Conservation (phyloP, 2,797 vertebrate genomes). For the Muscicapa comitata region DNA sequence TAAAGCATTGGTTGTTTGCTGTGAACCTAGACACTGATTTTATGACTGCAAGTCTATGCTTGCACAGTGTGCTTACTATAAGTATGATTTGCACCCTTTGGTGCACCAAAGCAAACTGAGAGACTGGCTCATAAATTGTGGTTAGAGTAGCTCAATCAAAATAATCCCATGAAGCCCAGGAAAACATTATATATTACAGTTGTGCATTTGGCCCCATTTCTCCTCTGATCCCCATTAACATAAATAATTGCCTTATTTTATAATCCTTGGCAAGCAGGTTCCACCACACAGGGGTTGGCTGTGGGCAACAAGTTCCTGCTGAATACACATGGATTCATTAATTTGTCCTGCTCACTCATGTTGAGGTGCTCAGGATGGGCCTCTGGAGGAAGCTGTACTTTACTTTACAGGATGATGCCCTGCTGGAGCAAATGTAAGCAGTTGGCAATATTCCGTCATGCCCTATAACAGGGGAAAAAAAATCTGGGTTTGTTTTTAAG, state of each 20-base stretch:
- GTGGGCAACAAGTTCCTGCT: neutral
- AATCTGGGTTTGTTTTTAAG: neutral
- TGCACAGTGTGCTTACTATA: neutral
- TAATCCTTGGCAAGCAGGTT: neutral
- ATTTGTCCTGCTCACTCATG: fast-evolving
- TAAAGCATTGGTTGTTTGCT: neutral
- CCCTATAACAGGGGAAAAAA: fast-evolving
- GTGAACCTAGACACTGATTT: neutral
- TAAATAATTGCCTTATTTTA: neutral
- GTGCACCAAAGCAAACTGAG: neutral
- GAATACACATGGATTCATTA: fast-evolving
- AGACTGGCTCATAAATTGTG: neutral
- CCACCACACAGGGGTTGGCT: neutral
- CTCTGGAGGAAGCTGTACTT: neutral
- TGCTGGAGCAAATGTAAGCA: neutral
- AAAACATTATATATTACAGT: neutral
- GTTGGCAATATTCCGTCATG: neutral
- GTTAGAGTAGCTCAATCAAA: neutral
- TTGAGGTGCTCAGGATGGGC: neutral
- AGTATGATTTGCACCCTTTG: neutral
- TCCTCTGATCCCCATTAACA: neutral
- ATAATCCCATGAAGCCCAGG: neutral
- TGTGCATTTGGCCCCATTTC: neutral
- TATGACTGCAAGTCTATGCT: neutral
- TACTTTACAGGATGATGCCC: neutral